Conservation (phyloP, 2,113 vertebrate species). For the Rattus norvegicus region DNA sequence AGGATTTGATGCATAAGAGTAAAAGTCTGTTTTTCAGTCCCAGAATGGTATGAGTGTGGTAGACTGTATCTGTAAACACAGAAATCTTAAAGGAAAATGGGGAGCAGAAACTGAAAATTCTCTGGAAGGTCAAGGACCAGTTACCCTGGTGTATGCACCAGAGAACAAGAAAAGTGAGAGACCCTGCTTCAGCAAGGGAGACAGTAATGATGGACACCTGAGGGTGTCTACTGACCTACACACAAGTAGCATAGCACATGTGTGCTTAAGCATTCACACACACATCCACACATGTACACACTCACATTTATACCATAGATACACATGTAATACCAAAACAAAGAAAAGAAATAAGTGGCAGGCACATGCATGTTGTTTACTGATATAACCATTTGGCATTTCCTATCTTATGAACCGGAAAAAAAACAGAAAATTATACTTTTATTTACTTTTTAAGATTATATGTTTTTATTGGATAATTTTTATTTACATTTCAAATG, state of each 20-base stretch:
- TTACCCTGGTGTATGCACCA: neutral
- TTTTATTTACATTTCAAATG: no score
- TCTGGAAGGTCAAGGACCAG: neutral
- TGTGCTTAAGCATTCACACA: neutral
- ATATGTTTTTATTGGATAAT: no score
- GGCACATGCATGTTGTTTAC: neutral
- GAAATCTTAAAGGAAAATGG: neutral
- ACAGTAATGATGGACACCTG: neutral
- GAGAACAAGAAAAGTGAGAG: neutral
- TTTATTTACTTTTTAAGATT: neutral
- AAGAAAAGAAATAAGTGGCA: neutral
- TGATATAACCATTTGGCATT: neutral
- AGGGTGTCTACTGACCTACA: neutral
- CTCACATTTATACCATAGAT: neutral
- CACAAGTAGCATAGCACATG: neutral
- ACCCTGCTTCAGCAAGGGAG: neutral
- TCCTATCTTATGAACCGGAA: neutral
- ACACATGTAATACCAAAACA: neutral
- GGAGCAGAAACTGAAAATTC: neutral
- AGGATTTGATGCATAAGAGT: neutral
- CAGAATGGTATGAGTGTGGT: neutral
- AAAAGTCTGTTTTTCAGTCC: neutral
- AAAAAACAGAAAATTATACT: neutral
- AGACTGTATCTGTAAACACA: neutral
- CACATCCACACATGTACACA: no score